phyloP scores from a whole-genome alignment of 2,888 invertebrate genomes.

The Yponomeuta cagnagella region DNA sequence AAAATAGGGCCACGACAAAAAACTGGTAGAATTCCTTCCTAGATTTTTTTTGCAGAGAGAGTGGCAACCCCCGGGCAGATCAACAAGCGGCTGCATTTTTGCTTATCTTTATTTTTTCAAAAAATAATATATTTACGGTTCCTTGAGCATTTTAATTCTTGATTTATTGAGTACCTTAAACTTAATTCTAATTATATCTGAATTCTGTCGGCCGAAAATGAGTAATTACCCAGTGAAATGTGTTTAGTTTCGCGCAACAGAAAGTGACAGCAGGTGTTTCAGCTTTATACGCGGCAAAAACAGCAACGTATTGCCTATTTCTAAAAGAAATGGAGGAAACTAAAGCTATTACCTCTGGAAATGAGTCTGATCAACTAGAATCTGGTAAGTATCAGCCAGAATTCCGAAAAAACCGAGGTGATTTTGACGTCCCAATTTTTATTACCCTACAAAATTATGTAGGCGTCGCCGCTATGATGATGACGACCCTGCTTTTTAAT shows the following conservation, averaged over 20 bases:
- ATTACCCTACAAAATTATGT: conserved; percentile 36
- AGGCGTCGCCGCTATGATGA: background rate
- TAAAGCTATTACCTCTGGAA: conserved; percentile 32
- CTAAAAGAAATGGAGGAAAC: conserved; percentile 46
- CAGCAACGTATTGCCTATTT: conserved; percentile 31
- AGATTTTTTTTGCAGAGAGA: background rate
- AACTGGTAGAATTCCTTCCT: no score
- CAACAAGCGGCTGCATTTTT: conserved; percentile 56
- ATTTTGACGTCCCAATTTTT: conserved; percentile 33
- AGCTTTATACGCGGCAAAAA: conserved; percentile 47
- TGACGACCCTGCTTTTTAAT: background rate
- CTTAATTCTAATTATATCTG: no score
- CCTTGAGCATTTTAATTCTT: no score
- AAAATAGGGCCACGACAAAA: no score
- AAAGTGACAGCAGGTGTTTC: conserved; percentile 53
- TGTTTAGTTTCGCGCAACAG: conserved; percentile 32
- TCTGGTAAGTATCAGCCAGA: conserved; percentile 37
- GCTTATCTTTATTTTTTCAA: conserved; percentile 27
- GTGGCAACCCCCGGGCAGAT: conserved; percentile 34
- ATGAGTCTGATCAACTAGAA: conserved; percentile 35
- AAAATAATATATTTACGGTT: background rate
- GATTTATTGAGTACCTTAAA: no score
- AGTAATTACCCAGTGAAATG: conserved; percentile 31
- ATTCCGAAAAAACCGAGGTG: conserved; percentile 21
- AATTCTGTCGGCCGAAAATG: no score